Conservation (phyloP, 2,888 invertebrate genomes). For the Parapristionchus giblindavisi region DNA sequence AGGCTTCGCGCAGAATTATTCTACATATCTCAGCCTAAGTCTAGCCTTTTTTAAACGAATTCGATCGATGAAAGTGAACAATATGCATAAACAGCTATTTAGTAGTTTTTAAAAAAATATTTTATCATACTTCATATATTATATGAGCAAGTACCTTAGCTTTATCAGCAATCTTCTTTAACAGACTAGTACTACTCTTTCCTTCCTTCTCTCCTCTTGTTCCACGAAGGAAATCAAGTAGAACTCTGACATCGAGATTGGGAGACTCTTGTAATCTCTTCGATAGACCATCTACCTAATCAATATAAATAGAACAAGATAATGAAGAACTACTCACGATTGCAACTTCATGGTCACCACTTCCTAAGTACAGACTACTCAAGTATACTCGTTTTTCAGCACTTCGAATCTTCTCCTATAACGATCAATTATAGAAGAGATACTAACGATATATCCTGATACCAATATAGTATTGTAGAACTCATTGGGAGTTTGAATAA, state of each 20-base stretch:
- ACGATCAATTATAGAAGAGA: conserved; percentile 44
- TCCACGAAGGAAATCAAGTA: conserved; percentile 66
- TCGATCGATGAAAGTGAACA: too few relatives aligned
- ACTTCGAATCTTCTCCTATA: conserved; percentile 67
- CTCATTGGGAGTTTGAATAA: conserved; percentile 47
- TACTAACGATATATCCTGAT: conserved; percentile 26
- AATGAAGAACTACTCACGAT: conserved; percentile 74
- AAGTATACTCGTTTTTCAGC: conserved; percentile 74
- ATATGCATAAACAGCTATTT: background rate
- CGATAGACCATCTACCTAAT: conserved; percentile 53
- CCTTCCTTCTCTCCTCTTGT: conserved; percentile 53
- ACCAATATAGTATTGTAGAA: conserved; percentile 56
- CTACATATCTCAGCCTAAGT: too few relatives aligned
- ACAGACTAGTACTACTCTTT: conserved; percentile 56
- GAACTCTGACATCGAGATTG: conserved; percentile 50
- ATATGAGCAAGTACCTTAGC: conserved; percentile 46
- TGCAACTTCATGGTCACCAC: conserved; percentile 82
- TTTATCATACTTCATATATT: background rate
- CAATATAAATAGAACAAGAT: background rate
- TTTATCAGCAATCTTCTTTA: conserved; percentile 52
- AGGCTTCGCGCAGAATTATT: too few relatives aligned
- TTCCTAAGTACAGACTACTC: conserved; percentile 92
- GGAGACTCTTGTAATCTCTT: conserved; percentile 40
- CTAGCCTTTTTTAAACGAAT: too few relatives aligned
- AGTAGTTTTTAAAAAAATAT: background rate